phyloP scores from a whole-genome alignment of 1,140 invertebrate genomes.

The Monochamus saltuarius region DNA sequence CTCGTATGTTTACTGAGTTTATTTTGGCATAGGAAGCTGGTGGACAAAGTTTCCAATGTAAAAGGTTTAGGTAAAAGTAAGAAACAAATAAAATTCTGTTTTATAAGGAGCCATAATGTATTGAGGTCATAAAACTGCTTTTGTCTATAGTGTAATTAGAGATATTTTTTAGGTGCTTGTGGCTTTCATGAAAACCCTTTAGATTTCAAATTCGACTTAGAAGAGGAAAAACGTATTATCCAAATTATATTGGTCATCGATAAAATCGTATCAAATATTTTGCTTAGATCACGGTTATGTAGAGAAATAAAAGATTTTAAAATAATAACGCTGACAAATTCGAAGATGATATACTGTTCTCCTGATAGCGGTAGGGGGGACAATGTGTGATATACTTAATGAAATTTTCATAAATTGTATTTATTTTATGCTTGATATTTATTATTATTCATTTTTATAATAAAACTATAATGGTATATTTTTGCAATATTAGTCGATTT shows the following conservation, averaged over 20 bases:
- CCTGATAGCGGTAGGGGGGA: not conserved
- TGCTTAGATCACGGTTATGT: slow-evolving; percentile 11
- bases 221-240: slow-evolving; percentile 27
- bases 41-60: too few relatives aligned
- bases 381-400: slow-evolving; percentile 3
- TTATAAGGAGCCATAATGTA: too few relatives aligned
- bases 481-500: too few relatives aligned
- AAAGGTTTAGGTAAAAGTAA: too few relatives aligned
- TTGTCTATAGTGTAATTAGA: too few relatives aligned
- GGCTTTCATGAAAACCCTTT: slow-evolving; percentile 27
- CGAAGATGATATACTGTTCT: slow-evolving; percentile 2
- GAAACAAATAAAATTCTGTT: too few relatives aligned
- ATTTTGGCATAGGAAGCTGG: too few relatives aligned
- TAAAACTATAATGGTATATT: too few relatives aligned
- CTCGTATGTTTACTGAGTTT: too few relatives aligned
- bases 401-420: not conserved
- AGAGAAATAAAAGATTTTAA: slow-evolving; percentile 17
- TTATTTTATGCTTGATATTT: too few relatives aligned
- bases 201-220: slow-evolving; percentile 21
- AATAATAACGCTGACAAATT: not conserved
- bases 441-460: too few relatives aligned
- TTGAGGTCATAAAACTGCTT: too few relatives aligned
- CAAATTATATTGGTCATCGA: slow-evolving; percentile 24
- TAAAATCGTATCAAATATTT: slow-evolving; percentile 20
- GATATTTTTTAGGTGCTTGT: slow-evolving; percentile 27